Evolutionary conservation across 2,113 vertebrate genomes (phyloP).

Genomic region (Gasterosteus nipponicus): DNA sequence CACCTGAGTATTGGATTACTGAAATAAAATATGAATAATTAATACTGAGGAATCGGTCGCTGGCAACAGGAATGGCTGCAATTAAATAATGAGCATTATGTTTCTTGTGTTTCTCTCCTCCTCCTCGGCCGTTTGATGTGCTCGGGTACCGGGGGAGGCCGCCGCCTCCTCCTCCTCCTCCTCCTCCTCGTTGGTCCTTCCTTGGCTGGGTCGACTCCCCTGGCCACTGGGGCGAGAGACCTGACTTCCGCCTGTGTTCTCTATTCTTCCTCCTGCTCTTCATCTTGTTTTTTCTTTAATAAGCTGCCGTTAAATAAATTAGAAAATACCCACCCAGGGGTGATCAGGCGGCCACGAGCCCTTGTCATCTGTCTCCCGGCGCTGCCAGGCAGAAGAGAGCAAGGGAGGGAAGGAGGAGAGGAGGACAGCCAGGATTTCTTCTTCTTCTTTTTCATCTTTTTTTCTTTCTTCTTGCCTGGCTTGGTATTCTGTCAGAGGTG

Average conservation of each 20-base stretch:
- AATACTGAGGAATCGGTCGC: conserved; percentile 97
- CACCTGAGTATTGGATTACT: conserved; percentile 99
- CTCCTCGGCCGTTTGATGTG: conserved; percentile 85
- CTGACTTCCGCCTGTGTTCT: conserved; percentile 43
- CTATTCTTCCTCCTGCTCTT: conserved; percentile 29
- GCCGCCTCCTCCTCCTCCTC: conserved; percentile 45
- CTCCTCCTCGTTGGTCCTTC: conserved; percentile 46
- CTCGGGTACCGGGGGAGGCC: conserved; percentile 77
- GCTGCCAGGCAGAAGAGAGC: conserved; percentile 67
- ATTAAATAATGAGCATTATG: conserved; percentile 98
- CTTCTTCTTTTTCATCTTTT: conserved; percentile 39
- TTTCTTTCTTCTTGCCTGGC: conserved; percentile 41
- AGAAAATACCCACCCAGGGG: conserved; percentile 74
- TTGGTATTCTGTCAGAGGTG: conserved; percentile 71
- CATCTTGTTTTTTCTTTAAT: conserved; percentile 58
- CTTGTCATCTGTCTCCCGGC: conserved; percentile 76
- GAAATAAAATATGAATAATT: conserved; percentile 99
- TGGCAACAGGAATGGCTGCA: conserved; percentile 92
- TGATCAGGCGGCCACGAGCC: conserved; percentile 75
- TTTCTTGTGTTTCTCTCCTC: conserved; percentile 67
- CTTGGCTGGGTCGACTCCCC: conserved; percentile 40
- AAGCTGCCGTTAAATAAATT: conserved; percentile 75
- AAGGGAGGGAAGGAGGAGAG: conserved; percentile 46
- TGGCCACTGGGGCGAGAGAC: conserved; percentile 53
- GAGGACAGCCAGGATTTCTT: conserved; percentile 68